Conservation (phyloP, 53 echinoderm and acorn worm genomes). For the Arbacia lixula region DNA sequence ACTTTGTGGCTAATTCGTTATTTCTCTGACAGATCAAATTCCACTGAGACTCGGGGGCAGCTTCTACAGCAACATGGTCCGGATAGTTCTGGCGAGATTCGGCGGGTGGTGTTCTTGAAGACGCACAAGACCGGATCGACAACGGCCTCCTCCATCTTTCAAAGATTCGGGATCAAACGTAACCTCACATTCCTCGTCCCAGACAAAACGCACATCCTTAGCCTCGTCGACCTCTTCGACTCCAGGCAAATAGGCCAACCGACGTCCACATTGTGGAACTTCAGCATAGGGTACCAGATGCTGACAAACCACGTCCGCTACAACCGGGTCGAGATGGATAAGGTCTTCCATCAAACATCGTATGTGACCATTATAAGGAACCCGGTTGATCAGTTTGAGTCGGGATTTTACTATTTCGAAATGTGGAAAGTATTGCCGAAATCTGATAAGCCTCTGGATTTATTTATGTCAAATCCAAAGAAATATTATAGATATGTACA, state of each 20-base stretch:
- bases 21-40: too few species aligned
- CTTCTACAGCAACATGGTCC: too few species aligned
- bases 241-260: not conserved
- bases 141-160: conserved; percentile 49
- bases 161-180: conserved; percentile 57
- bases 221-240: not conserved
- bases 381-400: conserved; percentile 71
- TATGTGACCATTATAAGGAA: conserved; percentile 76
- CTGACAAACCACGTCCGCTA: conserved; percentile 72
- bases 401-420: conserved; percentile 69
- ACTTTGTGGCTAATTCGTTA: too few species aligned
- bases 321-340: conserved; percentile 66
- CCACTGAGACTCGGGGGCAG: too few species aligned
- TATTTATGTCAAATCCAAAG: conserved; percentile 32
- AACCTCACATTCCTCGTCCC: conserved; percentile 60
- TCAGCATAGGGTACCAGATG: conserved; percentile 45
- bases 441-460: conserved; percentile 18
- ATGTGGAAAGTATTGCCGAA: conserved; percentile 9
- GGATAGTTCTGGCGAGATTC: not conserved
- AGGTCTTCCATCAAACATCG: conserved; percentile 59
- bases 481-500: conserved; percentile 22
- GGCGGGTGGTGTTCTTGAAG: conserved; percentile 68
- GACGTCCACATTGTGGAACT: not conserved
- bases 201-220: conserved; percentile 7
- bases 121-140: conserved; percentile 70